Percentiles rank a stretch among this genome's conserved stretches.
Conservation (phyloP, 1,140 invertebrate species). For the Dendroctonus valens region DNA sequence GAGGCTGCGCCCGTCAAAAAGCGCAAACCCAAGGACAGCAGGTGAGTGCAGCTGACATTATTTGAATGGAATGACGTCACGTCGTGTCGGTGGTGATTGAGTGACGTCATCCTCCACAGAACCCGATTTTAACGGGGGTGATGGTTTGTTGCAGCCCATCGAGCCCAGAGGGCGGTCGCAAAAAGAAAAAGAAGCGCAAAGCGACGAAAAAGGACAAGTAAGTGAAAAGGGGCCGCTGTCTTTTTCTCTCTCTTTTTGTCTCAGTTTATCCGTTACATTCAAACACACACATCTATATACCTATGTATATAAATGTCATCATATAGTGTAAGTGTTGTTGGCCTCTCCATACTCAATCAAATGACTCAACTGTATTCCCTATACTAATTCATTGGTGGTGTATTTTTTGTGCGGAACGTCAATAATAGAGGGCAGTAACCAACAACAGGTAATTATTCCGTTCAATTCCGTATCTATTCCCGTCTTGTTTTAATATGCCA, state of each 20-base stretch:
- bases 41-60: constrained; percentile 8
- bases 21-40: constrained; percentile 32
- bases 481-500: not conserved
- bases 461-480: not conserved
- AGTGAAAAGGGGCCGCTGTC: constrained; percentile 28
- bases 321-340: too few species aligned
- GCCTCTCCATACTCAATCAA: too few species aligned
- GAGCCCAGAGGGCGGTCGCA: constrained; percentile 54
- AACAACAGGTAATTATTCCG: constrained; percentile 38
- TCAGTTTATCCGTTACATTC: too few species aligned
- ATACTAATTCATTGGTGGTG: constrained; percentile 47
- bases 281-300: too few species aligned
- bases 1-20: not conserved
- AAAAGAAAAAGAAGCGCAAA: constrained; percentile 69
- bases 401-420: constrained; percentile 46
- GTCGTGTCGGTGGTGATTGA: too few species aligned
- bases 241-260: too few species aligned
- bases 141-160: constrained; percentile 52
- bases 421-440: constrained; percentile 42
- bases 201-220: constrained; percentile 70
- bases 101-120: too few species aligned
- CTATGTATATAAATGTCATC: not conserved
- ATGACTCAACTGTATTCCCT: constrained; percentile 32
- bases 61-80: too few species aligned
- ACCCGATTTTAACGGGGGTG: too few species aligned